Percentiles rank a stretch among this genome's conserved stretches.
These are phyloP conservation scores for Lampropteryx suffumata DNA, from an alignment of 2,888 invertebrate species.

Conservation along the genomic window DNA sequence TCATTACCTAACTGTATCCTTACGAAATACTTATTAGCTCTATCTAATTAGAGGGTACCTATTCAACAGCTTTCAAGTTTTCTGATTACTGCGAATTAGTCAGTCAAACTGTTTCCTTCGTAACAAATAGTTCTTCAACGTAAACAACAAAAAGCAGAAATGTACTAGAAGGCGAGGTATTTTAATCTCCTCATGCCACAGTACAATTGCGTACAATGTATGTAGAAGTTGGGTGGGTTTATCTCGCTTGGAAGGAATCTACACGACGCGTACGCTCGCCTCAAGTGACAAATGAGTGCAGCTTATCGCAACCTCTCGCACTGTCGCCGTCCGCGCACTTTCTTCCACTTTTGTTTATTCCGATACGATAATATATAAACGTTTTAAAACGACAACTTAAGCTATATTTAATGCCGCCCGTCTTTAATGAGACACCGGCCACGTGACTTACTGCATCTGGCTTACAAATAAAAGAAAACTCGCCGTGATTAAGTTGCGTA, in stretches of 20 bases:
- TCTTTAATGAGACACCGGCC: slow-evolving; percentile 60
- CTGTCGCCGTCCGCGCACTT: slow-evolving; percentile 53
- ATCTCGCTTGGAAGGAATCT: slow-evolving; percentile 71
- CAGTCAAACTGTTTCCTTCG: slow-evolving; percentile 27
- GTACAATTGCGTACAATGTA: slow-evolving; percentile 24
- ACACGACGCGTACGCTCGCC: slow-evolving; percentile 69
- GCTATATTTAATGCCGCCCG: slow-evolving; percentile 43
- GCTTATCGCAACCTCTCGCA: slow-evolving; percentile 58
- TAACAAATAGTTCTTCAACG: slow-evolving; percentile 15
- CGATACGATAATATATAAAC: slow-evolving; percentile 43
- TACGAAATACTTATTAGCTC: too few relatives aligned
- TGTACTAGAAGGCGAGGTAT: slow-evolving; percentile 41
- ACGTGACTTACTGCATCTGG: slow-evolving; percentile 47
- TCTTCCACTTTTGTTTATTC: slow-evolving; percentile 51
- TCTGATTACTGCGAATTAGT: slow-evolving; percentile 21
- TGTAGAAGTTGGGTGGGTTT: slow-evolving; percentile 66
- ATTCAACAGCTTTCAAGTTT: slow-evolving; percentile 3
- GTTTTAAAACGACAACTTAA: slow-evolving; percentile 38
- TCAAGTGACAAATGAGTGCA: slow-evolving; percentile 77
- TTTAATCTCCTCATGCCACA: slow-evolving; percentile 50
- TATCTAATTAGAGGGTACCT: slow-evolving; percentile 8
- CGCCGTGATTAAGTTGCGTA: slow-evolving; percentile 52
- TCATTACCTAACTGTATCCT: neutral
- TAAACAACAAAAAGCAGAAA: slow-evolving; percentile 28
- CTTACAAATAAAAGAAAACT: slow-evolving; percentile 44